Percentiles rank a stretch among this genome's conserved stretches.
Evolutionary conservation across 1,140 invertebrate genomes (phyloP).

Genomic region (Orussus abietinus): DNA sequence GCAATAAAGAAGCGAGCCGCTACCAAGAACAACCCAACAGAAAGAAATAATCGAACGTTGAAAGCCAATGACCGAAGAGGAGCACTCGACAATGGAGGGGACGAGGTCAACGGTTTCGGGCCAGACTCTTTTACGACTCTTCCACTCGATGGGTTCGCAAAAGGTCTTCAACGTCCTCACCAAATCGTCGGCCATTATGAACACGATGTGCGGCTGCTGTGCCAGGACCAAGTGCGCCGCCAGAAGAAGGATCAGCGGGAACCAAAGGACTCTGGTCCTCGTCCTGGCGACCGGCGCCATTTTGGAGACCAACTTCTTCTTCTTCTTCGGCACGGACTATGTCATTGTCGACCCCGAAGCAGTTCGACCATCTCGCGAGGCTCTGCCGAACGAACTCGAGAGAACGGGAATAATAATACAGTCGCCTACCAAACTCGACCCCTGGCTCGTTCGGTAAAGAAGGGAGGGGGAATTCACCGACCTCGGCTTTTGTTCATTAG

Average conservation of each 20-base stretch:
- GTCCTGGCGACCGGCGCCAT: neutral
- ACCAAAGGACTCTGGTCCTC: neutral
- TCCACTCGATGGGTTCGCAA: conserved; percentile 4
- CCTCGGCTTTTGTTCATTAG: no score
- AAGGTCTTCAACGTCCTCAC: conserved; percentile 48
- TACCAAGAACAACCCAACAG: conserved; percentile 1
- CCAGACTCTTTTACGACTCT: no score
- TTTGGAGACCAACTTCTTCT: neutral
- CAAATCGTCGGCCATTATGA: conserved; percentile 68
- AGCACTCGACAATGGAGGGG: no score
- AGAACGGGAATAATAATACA: no score
- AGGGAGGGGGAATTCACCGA: no score
- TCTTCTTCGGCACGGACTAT: neutral
- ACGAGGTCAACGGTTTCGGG: no score
- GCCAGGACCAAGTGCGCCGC: neutral
- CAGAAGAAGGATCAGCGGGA: neutral
- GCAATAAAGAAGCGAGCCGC: no score
- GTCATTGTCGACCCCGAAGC: neutral
- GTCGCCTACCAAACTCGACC: no score
- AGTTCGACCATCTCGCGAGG: neutral
- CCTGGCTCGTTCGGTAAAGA: no score
- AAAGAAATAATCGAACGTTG: neutral
- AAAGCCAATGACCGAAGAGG: no score
- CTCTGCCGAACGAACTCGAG: no score
- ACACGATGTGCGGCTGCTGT: conserved; percentile 58